These are phyloP conservation scores for Ia io DNA, from an alignment of 2,113 vertebrate species.

Conservation along the genomic window DNA sequence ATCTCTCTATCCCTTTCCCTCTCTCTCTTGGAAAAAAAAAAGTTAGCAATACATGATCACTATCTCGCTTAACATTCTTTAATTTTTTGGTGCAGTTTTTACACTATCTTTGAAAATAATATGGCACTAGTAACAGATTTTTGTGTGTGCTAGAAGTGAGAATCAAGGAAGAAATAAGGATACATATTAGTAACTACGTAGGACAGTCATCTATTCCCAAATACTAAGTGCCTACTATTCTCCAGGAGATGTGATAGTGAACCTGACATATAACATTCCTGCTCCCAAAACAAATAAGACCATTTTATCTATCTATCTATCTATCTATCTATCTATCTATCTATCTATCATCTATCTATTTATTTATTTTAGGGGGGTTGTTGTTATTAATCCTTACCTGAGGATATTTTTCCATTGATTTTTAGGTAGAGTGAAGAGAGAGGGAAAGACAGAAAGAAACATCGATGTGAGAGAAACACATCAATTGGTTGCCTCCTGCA, in stretches of 20 bases:
- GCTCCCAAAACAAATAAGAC: background rate
- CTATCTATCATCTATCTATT: too few relatives aligned
- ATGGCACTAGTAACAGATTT: background rate
- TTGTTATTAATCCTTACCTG: too few relatives aligned
- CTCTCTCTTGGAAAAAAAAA: too few relatives aligned
- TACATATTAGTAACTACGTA: background rate
- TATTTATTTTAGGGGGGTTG: too few relatives aligned
- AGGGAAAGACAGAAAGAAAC: too few relatives aligned
- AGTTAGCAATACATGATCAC: background rate
- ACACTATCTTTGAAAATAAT: conserved; percentile 11
- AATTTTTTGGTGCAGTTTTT: conserved; percentile 17
- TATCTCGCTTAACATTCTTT: background rate
- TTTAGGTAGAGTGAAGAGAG: too few relatives aligned
- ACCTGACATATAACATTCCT: background rate
- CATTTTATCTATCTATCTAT: background rate
- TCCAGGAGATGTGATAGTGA: background rate
- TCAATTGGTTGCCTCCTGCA: too few relatives aligned
- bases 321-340: too few relatives aligned
- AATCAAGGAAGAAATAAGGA: background rate
- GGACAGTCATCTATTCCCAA: background rate
- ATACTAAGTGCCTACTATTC: background rate
- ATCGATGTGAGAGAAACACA: too few relatives aligned
- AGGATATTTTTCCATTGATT: too few relatives aligned
- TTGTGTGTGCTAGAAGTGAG: background rate
- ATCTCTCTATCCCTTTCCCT: too few relatives aligned